Base-by-base conservation (phyloP, 2,888 invertebrate genomes). In the Hyppa rectilinea region DNA sequence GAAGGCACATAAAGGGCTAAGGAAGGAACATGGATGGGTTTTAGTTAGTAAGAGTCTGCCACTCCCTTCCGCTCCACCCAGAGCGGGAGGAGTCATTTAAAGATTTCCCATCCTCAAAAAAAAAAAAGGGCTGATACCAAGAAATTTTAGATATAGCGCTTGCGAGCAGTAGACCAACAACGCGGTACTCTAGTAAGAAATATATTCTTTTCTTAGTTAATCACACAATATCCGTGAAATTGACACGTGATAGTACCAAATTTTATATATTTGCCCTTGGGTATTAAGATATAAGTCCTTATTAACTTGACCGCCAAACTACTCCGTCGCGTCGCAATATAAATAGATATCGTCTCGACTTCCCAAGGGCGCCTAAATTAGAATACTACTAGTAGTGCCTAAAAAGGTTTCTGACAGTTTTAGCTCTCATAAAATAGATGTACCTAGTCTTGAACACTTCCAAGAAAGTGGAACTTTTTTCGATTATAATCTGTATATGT, bases 321-420 rank as follows among this genome's bases (percentile, higher is more conserved):
- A 20, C 20, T n/a, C 36, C 23, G 23, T 36, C 4, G 45, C 40
- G 31, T 14, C 29, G 26, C 12, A 26, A 49, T 74, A 40, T 53
- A 60, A 40, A 71, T 71, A 63, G n/a, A 0, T 49, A 49, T 63
- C 34, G 55, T 63, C 55, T 73, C n/a, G 29, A 43, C 34, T 40
- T 74, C 7, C n/a, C 47, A 74, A 74, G 63, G 53, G 20, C 34
- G 40, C 17, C 50, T 31, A 52, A 59, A 52, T 71, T 31, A 31
- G 36, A 71, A 71, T 52, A 71, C 43, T 36, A 50, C 50, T 45
- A 43, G 47, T 38, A 31, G 47, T 38, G 26, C 9, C 34, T 52
- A 38, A 45, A 43, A 58, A 50, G 7, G 50, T 52, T 53, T 17
- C 4, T 29, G 36, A 71, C 26, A 36, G 34, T 58, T 58, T 71